Base-by-base conservation (phyloP, 2,888 invertebrate species). In the Rhingia campestris region DNA sequence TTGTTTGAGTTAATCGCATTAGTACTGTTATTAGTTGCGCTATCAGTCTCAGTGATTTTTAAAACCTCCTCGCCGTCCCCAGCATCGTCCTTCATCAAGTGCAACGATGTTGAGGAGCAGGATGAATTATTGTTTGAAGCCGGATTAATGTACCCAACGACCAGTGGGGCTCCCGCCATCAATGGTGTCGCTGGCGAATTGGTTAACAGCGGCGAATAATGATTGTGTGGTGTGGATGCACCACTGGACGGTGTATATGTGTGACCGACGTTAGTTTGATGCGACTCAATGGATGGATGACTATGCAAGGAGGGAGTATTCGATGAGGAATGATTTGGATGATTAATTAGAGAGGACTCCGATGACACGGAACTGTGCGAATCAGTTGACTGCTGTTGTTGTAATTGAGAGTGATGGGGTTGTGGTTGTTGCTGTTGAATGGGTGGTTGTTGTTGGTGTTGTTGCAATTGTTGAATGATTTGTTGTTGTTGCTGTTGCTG, bases 301-400 rank as follows among this genome's bases (percentile, higher is more conserved):
- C 91, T 90, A 85, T 91, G 89, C 85, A 91, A 76, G 45, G 88
- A 88, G 85, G 90, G 88, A 67, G 89, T 88, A 53, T 89, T 89
- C 58, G 88, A 88, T 80, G 88, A 90, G 69, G 90, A 88, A 80
- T 84, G 84, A 70, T 80, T 80, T 37, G 84, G 84, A 75, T 84
- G 79, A 43, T 84, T 84, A 72, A 33, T 49, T 70, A 84, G 66
- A 58, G 84, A 84, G 61, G 91, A 90, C 81, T 90, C 91, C 69
- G 90, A 91, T 86, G 91, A 89, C 63, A 88, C 89, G 49, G 88
- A 84, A 61, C 84, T 84, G 37, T 84, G 84, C 3, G 90, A 90
- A 86, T 88, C 93, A 92, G 87, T 92, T 90, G 91, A 92, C 64
- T 88, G 92, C 90, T 95, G 91, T 88, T 93, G 93, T 88, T 93